Base-by-base conservation (phyloP, 2,113 vertebrate species). In the Rhea americana region DNA sequence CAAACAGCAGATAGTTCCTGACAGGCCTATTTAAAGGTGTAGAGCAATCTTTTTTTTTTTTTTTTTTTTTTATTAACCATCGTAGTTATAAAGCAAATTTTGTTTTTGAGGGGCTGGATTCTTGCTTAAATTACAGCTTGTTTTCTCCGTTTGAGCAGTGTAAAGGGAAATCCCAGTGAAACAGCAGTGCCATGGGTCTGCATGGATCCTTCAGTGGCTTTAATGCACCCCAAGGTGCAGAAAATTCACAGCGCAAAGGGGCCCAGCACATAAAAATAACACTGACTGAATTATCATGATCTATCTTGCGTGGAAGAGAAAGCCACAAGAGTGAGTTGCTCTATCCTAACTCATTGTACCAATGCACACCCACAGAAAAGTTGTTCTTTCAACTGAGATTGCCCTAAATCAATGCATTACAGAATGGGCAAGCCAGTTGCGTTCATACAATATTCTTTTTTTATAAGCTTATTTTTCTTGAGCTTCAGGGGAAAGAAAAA, bases 401-500 rank as follows among this genome's bases (percentile, higher is more conserved):
- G 67, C 41, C 62, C 45, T 75, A 75, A 90, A 87, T 82, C 87
- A 82, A 58, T 72, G 85, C 79, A 63, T 74, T 45, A 0, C 0
- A 82, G 81, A 89, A 86, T 1, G 5, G 59, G 30, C 43, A 70
- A 89, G 68, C 22, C 65, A 77, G 63, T 71, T 77, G 85, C 81
- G 94, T 94, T 94, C 95, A 92, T 89, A 76, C 58, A 91, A 82
- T 92, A 94, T 95, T 89, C 83, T 32, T 89, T 95, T 95, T 96
- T 90, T 41, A 76, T 93, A 90, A 76, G 48, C 19, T 88, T 30
- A 43, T 93, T 89, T 94, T 75, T 77, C 79, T 73, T 84, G 65
- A 87, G 84, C 48, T 93, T 94, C 74, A 89, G 77, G 86, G 74
- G 25, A 84, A 87, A 93, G 53, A 61, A 89, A 93, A 85, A 88